Base-by-base conservation (phyloP, 2,888 invertebrate genomes). In the Aphelenchoides bicaudatus region DNA sequence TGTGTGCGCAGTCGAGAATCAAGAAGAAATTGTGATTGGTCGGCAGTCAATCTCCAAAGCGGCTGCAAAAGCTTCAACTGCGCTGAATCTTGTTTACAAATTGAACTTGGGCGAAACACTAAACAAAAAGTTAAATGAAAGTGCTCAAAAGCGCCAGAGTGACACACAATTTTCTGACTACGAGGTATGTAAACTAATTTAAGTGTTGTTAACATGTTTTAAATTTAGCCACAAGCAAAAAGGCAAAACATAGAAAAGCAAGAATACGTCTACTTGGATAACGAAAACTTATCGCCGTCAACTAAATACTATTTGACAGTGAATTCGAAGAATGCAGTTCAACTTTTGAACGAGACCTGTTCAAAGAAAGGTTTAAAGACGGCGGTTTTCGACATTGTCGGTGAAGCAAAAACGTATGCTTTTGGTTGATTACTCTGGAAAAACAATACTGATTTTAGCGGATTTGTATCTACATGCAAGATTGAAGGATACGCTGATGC, bases 1-100 rank as follows among this genome's bases (percentile, higher is more conserved):
- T n/a, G n/a, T n/a, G n/a, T n/a, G n/a, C n/a, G n/a, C n/a, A n/a
- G 43, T 43, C 23, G 8, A 8, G 6, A 19, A 43, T 8, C 10
- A 43, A 19, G 43, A 25, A 10, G 16, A 43, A n/a, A 10, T 43
- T 25, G 43, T 43, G 43, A 25, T 43, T 6, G 43, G 43, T 6
- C 10, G 25, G 10, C 43, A 21, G 16, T 21, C 10, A 19, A n/a
- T 25, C 6, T 43, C 43, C 16, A 43, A 43, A n/a, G 16, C 43
- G 43, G 43, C 21, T n/a, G 43, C 43, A 19, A 43, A 43, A n/a
- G 21, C 16, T 10, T 43, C 43, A 19, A 25, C 43, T 8, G 43
- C 43, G 10, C 23, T 43, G 8, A 25, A 19, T 19, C 25, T 43
- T 10, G 43, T 43, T n/a, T 21, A 21, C 10, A 19, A 25, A n/a